Conservation (phyloP, 1,140 invertebrate species). For the Pogonus chalceus region DNA sequence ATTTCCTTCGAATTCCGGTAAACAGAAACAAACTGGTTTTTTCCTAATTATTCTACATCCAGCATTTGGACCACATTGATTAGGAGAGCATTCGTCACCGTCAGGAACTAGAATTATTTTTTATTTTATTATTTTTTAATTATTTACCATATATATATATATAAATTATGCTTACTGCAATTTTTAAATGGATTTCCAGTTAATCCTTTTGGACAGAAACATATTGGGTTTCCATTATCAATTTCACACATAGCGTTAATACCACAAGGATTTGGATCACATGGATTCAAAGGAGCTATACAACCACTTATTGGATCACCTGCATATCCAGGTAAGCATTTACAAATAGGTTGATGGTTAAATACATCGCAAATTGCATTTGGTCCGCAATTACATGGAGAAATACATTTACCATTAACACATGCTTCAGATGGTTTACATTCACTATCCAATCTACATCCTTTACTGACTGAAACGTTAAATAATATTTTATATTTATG, state of each 20-base stretch:
- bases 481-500: neutral
- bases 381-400: constrained; percentile 64
- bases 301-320: constrained; percentile 57
- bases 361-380: constrained; percentile 68
- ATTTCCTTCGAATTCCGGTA: constrained; percentile 79
- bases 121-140: neutral
- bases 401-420: constrained; percentile 60
- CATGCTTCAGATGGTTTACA: constrained; percentile 60
- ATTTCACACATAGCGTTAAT: constrained; percentile 72
- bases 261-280: constrained; percentile 76
- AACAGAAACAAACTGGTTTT: constrained; percentile 68
- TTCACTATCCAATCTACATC: constrained; percentile 57
- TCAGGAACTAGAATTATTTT: constrained; percentile 60
- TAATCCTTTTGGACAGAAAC: constrained; percentile 77
- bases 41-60: constrained; percentile 63
- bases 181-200: constrained; percentile 86
- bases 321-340: constrained; percentile 62
- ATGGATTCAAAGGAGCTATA: constrained; percentile 56
- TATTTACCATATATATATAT: neutral
- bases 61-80: constrained; percentile 73
- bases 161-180: constrained; percentile 59
- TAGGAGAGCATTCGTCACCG: constrained; percentile 72
- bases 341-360: constrained; percentile 62
- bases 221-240: constrained; percentile 77
- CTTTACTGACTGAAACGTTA: constrained; percentile 43